These are phyloP conservation scores for Onthophagus taurus DNA, from an alignment of 1,140 invertebrate genomes.

Conservation along the genomic window DNA sequence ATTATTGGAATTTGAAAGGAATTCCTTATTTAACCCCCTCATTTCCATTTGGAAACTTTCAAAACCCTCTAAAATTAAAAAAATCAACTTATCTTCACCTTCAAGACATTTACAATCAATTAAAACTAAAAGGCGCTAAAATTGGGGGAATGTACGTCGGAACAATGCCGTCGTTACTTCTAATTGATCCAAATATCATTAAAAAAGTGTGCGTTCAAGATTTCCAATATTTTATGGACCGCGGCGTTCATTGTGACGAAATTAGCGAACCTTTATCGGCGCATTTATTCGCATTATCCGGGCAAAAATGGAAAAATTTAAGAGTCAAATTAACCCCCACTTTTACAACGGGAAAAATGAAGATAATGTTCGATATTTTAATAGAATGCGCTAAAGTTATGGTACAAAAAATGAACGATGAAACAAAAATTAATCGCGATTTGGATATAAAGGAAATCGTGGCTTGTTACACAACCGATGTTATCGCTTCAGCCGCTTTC, in stretches of 20 bases:
- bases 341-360: slow-evolving; percentile 1
- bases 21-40: neutral
- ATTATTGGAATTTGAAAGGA: neutral
- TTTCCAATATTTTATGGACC: slow-evolving; percentile 43
- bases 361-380: slow-evolving; percentile 2
- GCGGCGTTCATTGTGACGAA: slow-evolving; percentile 26
- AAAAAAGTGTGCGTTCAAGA: slow-evolving; percentile 45
- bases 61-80: slow-evolving; percentile 6
- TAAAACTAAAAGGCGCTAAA: slow-evolving; percentile 21
- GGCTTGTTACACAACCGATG: slow-evolving; percentile 50
- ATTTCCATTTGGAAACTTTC: slow-evolving; percentile 1
- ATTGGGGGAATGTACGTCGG: slow-evolving; percentile 41
- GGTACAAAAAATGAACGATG: slow-evolving; percentile 5
- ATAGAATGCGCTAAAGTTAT: slow-evolving; percentile 18
- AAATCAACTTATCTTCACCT: slow-evolving; percentile 12
- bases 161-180: slow-evolving; percentile 38
- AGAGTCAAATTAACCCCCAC: neutral
- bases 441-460: slow-evolving; percentile 36
- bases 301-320: slow-evolving; percentile 2
- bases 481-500: slow-evolving; percentile 51
- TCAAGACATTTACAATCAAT: slow-evolving; percentile 23
- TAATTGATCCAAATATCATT: slow-evolving; percentile 48
- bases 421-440: slow-evolving; percentile 10
- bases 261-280: neutral
- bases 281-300: neutral